Percentiles rank a stretch among this genome's conserved stretches.
phyloP scores from a whole-genome alignment of 2,113 vertebrate genomes.

The Callorhinus ursinus region DNA sequence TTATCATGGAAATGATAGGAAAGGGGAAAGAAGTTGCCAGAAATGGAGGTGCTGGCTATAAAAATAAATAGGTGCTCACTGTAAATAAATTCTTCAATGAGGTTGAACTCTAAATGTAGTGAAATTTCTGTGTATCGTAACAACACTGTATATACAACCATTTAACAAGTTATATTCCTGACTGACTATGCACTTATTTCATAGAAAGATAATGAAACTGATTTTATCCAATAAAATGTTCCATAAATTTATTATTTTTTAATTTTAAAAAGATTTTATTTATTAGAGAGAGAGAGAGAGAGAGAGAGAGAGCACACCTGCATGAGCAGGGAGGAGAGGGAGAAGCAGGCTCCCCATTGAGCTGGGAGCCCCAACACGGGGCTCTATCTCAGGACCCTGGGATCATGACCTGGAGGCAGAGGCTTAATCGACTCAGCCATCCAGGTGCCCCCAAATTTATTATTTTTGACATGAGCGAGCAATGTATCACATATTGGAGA shows the following conservation, averaged over 20 bases:
- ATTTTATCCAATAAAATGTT: not conserved
- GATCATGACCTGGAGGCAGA: not conserved
- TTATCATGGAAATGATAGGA: not conserved
- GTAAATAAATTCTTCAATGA: not conserved
- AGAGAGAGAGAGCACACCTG: not conserved
- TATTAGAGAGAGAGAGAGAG: not conserved
- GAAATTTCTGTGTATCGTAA: not conserved
- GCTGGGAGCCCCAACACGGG: not conserved
- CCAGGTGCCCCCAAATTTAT: not conserved
- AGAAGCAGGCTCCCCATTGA: not conserved
- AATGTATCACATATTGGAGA: not conserved
- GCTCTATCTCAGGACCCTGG: not conserved
- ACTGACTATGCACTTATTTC: not conserved
- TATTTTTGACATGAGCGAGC: slow-evolving; percentile 31
- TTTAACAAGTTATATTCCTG: not conserved
- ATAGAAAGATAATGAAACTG: not conserved
- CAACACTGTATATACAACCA: not conserved
- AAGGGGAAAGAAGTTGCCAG: not conserved
- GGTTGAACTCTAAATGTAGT: not conserved
- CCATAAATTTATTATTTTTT: not conserved
- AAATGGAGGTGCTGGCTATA: not conserved
- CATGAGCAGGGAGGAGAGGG: not conserved
- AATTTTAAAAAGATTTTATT: not conserved
- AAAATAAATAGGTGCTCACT: not conserved
- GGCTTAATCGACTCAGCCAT: not conserved